A percentile compares a stretch with the other conserved stretches of the same genome.
phyloP scores from a whole-genome alignment of 2,113 vertebrate species.

The Sphaerodactylus townsendi region DNA sequence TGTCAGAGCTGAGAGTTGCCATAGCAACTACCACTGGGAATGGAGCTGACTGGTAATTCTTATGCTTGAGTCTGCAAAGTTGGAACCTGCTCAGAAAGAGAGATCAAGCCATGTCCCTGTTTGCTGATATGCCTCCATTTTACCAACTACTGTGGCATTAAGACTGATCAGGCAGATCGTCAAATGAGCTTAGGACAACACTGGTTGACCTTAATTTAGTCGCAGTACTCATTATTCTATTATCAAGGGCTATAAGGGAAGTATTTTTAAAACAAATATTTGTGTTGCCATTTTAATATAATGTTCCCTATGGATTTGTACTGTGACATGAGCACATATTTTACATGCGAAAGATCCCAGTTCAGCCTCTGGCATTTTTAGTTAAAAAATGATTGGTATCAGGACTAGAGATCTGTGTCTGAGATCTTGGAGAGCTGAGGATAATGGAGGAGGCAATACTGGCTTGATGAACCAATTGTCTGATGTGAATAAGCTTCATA shows the following conservation, averaged over 20 bases:
- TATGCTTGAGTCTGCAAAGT: not conserved
- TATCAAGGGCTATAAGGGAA: not conserved
- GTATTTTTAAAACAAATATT: not conserved
- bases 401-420: too few relatives aligned
- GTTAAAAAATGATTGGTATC: not conserved
- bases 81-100: conserved; percentile 3
- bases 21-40: conserved; percentile 32
- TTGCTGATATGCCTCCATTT: not conserved
- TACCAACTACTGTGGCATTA: not conserved
- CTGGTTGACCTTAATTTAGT: not conserved
- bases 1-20: not conserved
- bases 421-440: too few relatives aligned
- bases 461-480: too few relatives aligned
- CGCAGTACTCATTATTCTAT: not conserved
- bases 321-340: not conserved
- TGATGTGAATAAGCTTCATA: too few relatives aligned
- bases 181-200: not conserved
- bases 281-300: not conserved
- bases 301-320: not conserved
- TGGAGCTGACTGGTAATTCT: not conserved
- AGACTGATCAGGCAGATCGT: not conserved
- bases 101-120: not conserved
- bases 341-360: not conserved
- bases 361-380: not conserved
- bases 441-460: too few relatives aligned